phyloP scores from a whole-genome alignment of 2,888 invertebrate genomes.

The Diloba caeruleocephala region DNA sequence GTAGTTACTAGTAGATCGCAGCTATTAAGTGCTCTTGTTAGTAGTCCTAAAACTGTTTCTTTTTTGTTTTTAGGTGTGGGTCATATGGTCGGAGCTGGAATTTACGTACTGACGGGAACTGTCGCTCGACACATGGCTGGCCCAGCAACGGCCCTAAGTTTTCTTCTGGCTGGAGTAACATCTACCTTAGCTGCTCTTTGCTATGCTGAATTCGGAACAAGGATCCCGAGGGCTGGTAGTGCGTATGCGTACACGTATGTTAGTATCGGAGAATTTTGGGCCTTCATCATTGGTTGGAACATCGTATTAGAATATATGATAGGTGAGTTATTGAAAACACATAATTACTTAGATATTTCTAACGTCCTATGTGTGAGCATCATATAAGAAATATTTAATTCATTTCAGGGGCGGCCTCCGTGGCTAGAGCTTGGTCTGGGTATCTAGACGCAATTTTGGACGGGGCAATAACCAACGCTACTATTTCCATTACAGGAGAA shows the following conservation, averaged over 20 bases:
- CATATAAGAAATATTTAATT: conserved; percentile 3
- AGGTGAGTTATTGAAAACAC: conserved; percentile 80
- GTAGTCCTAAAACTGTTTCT: conserved; percentile 5
- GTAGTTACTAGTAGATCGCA: conserved; percentile 26
- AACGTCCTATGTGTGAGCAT: neutral
- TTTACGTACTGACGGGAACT: conserved; percentile 96
- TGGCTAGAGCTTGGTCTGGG: conserved; percentile 96
- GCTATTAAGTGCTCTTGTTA: conserved; percentile 17
- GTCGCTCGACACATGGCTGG: conserved; percentile 95
- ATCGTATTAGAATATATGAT: conserved; percentile 97
- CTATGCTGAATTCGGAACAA: conserved; percentile 96
- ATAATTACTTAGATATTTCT: neutral
- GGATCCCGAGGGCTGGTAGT: conserved; percentile 96
- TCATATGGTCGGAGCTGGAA: conserved; percentile 98
- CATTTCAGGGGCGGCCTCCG: conserved; percentile 94
- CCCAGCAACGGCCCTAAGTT: conserved; percentile 93
- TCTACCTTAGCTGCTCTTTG: conserved; percentile 95
- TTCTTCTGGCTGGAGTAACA: conserved; percentile 93
- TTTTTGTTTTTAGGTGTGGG: conserved; percentile 92
- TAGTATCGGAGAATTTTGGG: conserved; percentile 97
- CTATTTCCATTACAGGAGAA: conserved; percentile 91
- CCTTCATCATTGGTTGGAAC: conserved; percentile 98
- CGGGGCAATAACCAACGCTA: conserved; percentile 93
- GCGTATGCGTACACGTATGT: conserved; percentile 98
- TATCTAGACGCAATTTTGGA: conserved; percentile 94